A percentile compares a stretch with the other conserved stretches of the same genome.
Conservation (phyloP, 2,113 vertebrate species). For the Neomonachus schauinslandi region DNA sequence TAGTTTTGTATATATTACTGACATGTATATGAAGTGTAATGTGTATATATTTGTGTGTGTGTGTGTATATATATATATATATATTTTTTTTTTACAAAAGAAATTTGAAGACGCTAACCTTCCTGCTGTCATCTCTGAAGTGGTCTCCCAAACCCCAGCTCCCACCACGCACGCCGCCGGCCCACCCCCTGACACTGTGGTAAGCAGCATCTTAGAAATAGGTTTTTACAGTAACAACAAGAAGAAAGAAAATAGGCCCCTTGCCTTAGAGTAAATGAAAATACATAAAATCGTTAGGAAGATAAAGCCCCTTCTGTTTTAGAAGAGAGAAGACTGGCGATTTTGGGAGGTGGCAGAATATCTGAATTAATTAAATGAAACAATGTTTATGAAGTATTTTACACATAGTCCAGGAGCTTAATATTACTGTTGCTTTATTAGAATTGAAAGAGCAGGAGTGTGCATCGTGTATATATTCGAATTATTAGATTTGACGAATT, state of each 20-base stretch:
- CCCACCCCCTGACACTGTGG: background rate
- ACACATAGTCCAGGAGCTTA: background rate
- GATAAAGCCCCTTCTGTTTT: background rate
- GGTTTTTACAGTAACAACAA: fast-evolving
- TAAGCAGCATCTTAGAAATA: conserved; percentile 24
- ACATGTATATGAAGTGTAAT: background rate
- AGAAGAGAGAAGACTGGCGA: background rate
- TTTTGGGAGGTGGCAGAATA: background rate
- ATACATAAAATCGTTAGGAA: background rate
- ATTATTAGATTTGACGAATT: background rate
- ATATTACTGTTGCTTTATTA: background rate
- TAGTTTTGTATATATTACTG: background rate
- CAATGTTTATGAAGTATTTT: background rate
- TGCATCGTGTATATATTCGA: background rate
- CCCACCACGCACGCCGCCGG: conserved; percentile 47
- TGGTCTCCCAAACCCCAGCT: conserved; percentile 63
- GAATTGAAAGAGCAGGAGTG: background rate
- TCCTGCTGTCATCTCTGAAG: conserved; percentile 64
- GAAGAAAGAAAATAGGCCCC: fast-evolving
- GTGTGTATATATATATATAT: background rate
- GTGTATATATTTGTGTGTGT: background rate
- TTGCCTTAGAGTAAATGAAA: background rate
- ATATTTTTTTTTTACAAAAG: conserved; percentile 32
- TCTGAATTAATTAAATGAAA: background rate
- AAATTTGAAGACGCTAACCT: conserved; percentile 60